Conservation (phyloP, 2,888 invertebrate genomes). For the Carpatolechia fugitivella region DNA sequence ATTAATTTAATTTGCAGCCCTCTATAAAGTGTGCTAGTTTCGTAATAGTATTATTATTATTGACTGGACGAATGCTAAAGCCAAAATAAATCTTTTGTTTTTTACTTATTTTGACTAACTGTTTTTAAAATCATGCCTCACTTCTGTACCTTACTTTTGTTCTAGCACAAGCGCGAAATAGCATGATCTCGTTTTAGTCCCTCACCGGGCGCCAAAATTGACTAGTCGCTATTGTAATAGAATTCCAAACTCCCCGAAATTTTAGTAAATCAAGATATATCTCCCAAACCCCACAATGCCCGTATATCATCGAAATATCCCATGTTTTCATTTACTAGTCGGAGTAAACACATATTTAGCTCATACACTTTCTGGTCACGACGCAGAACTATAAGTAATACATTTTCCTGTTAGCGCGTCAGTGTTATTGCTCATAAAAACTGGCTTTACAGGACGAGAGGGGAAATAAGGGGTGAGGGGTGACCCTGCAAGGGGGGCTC, state of each 20-base stretch:
- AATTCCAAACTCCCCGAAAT: background rate
- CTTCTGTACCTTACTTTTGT: too few species aligned
- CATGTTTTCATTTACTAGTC: slow-evolving; percentile 9
- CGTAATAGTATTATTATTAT: too few species aligned
- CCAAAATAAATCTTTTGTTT: too few species aligned
- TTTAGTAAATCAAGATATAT: slow-evolving; percentile 1
- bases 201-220: slow-evolving; percentile 8
- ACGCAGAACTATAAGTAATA: slow-evolving; percentile 27
- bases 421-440: slow-evolving; percentile 31
- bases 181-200: background rate
- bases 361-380: slow-evolving; percentile 24
- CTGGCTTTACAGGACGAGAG: slow-evolving; percentile 15
- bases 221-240: background rate
- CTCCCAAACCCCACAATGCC: background rate
- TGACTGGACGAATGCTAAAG: too few species aligned
- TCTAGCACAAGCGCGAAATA: too few species aligned
- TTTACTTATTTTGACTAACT: too few species aligned
- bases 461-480: slow-evolving; percentile 2
- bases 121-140: too few species aligned
- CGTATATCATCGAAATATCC: slow-evolving; percentile 2
- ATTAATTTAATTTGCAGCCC: too few species aligned
- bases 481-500: slow-evolving; percentile 2
- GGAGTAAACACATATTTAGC: slow-evolving; percentile 14
- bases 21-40: too few species aligned
- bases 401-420: slow-evolving; percentile 24